Evolutionary conservation across 2,113 vertebrate species (phyloP), one percentile per base, ranked within the genome.

Genomic region (Heterochromis multidens): DNA sequence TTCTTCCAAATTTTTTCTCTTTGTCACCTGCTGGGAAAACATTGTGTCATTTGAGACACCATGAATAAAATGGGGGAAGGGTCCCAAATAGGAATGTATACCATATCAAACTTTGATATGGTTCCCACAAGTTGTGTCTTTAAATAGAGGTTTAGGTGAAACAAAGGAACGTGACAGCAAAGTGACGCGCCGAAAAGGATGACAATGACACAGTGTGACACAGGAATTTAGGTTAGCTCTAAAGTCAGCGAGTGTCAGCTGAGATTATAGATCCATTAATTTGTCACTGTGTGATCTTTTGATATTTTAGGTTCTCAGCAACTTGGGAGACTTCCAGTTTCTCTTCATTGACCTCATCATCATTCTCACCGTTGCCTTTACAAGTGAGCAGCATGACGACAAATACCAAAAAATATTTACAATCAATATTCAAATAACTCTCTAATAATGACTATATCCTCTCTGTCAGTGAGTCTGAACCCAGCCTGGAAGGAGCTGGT

Each of bases 241-340:
- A 74, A 74, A 74, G 46, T 74, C 43, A 52, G 67, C 1, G 27
- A 74, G 67, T 74, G 67, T 74, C 67, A 52, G 67, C 67, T 74
- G 46, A 74, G 43, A 74, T 74, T 74, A 74, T 74, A 74, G 43
- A 74, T 11, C 67, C 67, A 74, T 74, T 74, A 74, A 74, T 74
- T 52, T 74, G 67, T 74, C 43, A 2, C 67, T 52, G 43, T 74
- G 67, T 74, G 43, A 74, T 43, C 25, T 37, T 77, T 54, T 33
- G 29, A 43, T 37, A 74, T 31, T 70, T 62, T 79, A 99, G 98
- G 97, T 98, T 86, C 94, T 97, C 94, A 99, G 98, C 94, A 99
- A 98, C 91, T 89, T 99, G 81, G 98, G 98, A 88, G 98, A 99
- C 85, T 97, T 98, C 92, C 98, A 99, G 96, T 99, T 99, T 94